phyloP scores from a whole-genome alignment of 2,113 vertebrate genomes.

The Zonotrichia leucophrys region DNA sequence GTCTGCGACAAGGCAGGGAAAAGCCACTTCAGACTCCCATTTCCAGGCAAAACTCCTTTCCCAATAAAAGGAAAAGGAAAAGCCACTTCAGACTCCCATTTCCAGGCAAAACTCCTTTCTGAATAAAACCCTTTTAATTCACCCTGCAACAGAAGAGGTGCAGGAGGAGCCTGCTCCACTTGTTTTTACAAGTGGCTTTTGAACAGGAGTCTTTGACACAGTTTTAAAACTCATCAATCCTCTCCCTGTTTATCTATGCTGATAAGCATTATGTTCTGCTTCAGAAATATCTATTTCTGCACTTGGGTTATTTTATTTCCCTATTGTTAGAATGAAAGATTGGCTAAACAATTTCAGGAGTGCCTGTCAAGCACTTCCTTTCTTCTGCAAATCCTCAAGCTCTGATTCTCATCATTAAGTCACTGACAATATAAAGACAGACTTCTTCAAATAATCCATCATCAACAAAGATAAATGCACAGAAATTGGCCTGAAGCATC shows the following conservation, averaged over 20 bases:
- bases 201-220: neutral
- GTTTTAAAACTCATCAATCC: neutral
- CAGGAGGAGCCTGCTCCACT: neutral
- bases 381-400: slow-evolving; percentile 39
- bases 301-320: slow-evolving; percentile 46
- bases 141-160: neutral
- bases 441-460: slow-evolving; percentile 22
- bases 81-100: neutral
- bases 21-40: too few species aligned
- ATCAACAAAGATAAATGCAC: slow-evolving; percentile 30
- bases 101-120: neutral
- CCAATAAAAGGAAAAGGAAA: neutral
- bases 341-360: slow-evolving; percentile 11
- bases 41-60: too few species aligned
- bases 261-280: slow-evolving; percentile 31
- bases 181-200: neutral
- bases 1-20: too few species aligned
- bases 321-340: slow-evolving; percentile 50
- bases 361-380: slow-evolving; percentile 21
- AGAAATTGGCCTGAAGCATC: slow-evolving; percentile 19
- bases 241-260: slow-evolving; percentile 38
- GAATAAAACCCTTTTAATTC: neutral
- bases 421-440: slow-evolving; percentile 38
- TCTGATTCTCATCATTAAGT: slow-evolving; percentile 51
- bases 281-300: slow-evolving; percentile 41